Evolutionary conservation across 2,797 vertebrate species (phyloP), one percentile per base, ranked within the genome.

Genomic region (Alcedo quadribrachys): DNA sequence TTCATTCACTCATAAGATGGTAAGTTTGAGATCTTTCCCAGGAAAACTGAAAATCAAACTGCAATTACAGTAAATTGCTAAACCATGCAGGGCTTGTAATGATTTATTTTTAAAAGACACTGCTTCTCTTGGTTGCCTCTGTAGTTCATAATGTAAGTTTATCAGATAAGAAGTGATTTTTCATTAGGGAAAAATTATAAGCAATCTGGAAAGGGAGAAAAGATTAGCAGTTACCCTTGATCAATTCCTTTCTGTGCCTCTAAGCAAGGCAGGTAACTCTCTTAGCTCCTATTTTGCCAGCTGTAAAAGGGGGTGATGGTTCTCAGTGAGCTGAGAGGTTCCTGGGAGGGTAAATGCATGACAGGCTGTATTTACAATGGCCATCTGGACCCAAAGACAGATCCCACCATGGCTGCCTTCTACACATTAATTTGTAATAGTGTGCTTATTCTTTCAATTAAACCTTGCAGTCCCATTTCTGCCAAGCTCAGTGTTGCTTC

Each of bases 371-470:
- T 15, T 79, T 85, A 87, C 91, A 90, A 14, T 28, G 65, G 45
- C 85, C 87, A 93, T 81, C 90, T 95, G 94, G 93, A 65, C 77
- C 46, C 2, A 12, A 78, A 51, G 46, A 71, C 79, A 92, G 79
- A 85, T 85, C 83, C 90, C 62, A 82, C 86, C 78, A 53, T 68
- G 55, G 86, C 84, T 87, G 53, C 79, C 78, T 90, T 92, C 84
- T 89, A 84, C 79, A 90, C 90, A 78, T 90, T 93, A 92, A 95
- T 96, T 92, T 94, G 69, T 92, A 96, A 95, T 92, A 94, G 69
- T 16, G 4, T 90, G 71, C 87, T 93, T 89, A 91, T 90, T 95
- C 87, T 75, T 95, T 90, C 87, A 96, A 78, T 91, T 96, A 94
- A 94, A 77, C 81, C 81, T 80, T 81, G 27, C 81, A 77, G 15